Evolutionary conservation across 2,113 vertebrate species (phyloP), one percentile per base, ranked within the genome.

Genomic region (Chaetorhynchus papuensis): DNA sequence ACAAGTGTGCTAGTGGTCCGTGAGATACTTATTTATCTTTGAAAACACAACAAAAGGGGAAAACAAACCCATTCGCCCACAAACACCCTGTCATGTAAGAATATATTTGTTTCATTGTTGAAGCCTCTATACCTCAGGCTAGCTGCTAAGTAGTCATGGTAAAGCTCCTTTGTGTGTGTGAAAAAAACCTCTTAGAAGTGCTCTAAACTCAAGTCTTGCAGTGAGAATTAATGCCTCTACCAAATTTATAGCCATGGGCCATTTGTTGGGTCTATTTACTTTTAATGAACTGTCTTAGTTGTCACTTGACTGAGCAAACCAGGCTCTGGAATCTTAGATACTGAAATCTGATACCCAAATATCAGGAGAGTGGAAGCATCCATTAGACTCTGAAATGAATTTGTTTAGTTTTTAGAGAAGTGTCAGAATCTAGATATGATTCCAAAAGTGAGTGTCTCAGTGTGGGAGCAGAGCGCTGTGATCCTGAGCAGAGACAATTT

Each of bases 61-160:
- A 16, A 24, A 35, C 22, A 23, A 42, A 7, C 27, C 3, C 4
- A 0, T 13, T 42, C 2, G 7, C 23, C 44, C 31, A 13, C 5
- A 14, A 52, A 30, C 28, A 31, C 9, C 12, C 23, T n/a, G 28
- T 39, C 18, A 17, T 19, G 3, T 54, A 15, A 63, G 39, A 65
- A 44, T 53, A 3, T 52, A 63, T 66, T 70, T 69, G 24, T 53
- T 88, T 47, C 16, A 9, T 45, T 56, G 16, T 61, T 56, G 12
- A 44, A 24, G 39, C 11, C 30, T 61, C n/a, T 26, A 2, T 75
- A 45, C 28, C 31, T 65, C 33, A 76, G 50, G 60, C 37, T 56
- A 63, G 10, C 39, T 23, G 27, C 52, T 39, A 23, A 64, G 54
- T 15, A 77, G 33, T 47, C 42, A 30, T 88, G 56, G 47, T 66